Conservation (phyloP, 2,888 invertebrate genomes). For the Napeogenes sylphis region DNA sequence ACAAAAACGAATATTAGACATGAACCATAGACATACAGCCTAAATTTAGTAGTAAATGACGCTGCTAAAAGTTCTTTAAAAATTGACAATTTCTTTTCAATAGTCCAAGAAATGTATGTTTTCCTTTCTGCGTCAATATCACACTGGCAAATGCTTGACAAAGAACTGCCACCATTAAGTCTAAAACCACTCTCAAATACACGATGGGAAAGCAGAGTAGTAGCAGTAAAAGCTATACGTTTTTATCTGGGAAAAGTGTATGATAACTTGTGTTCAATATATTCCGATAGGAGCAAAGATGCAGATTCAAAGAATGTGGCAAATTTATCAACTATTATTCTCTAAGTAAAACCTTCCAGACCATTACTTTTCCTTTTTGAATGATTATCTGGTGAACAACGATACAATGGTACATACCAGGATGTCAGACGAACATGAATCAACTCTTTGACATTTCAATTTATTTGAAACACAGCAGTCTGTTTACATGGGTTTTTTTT, state of each 20-base stretch:
- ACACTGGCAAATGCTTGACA: slow-evolving; percentile 11
- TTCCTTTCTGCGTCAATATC: slow-evolving; percentile 7
- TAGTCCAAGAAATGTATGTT: slow-evolving; percentile 10
- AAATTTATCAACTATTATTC: no score
- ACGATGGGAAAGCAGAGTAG: slow-evolving; percentile 14
- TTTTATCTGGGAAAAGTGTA: slow-evolving; percentile 1
- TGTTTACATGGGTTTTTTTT: no score
- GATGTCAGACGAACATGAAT: no score
- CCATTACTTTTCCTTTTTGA: no score
- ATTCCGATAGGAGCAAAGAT: slow-evolving; percentile 1
- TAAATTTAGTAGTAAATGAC: slow-evolving; percentile 19
- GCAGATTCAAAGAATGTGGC: neutral
- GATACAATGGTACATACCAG: no score
- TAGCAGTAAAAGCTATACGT: slow-evolving; percentile 12
- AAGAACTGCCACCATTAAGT: slow-evolving; percentile 21
- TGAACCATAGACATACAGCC: slow-evolving; percentile 17
- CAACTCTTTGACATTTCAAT: no score
- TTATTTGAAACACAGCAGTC: no score
- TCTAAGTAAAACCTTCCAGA: no score
- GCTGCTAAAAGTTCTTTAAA: slow-evolving; percentile 20
- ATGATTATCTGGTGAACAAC: no score
- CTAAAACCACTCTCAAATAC: slow-evolving; percentile 23
- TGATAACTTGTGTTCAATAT: slow-evolving; percentile 9
- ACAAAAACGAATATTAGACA: neutral
- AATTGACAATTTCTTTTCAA: slow-evolving; percentile 2